Evolutionary conservation across 2,113 vertebrate genomes (phyloP), one percentile per base, ranked within the genome.

Genomic region (Oceanites oceanicus): DNA sequence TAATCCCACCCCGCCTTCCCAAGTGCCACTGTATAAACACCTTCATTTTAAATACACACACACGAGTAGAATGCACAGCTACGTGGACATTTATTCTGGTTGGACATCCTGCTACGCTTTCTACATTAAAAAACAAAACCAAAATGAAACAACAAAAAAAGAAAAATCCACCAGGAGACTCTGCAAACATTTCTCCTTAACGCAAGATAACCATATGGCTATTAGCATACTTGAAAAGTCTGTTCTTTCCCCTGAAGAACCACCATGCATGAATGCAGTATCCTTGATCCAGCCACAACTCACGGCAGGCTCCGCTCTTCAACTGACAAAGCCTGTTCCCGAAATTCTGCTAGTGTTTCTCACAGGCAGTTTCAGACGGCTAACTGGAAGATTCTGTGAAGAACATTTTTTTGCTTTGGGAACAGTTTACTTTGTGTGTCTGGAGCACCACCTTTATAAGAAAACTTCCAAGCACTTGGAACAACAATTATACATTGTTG

Each of bases 41-140:
- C 38, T 82, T 34, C 2, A 1, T 44, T 87, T 79, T 29, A 61
- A 90, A 92, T 16, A 29, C 4, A 25, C 23, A 26, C 25, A 15
- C 11, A 18, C 0, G 4, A 40, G 38, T 59, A 13, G 34, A 9
- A 44, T 2, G 15, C 0, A 50, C 34, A 61, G 26, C 26, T 78
- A 45, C 15, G 38, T 1, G 38, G 34, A 65, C 30, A n/a, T n/a
- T 27, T 67, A 34, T 2, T 58, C n/a, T 29, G 18, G 9, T 1
- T 63, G 62, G 52, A 56, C 40, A 25, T 40, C 14, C 34, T 34
- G 29, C 65, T 77, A 14, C 4, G 4, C 38, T 68, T 90, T 42
- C 34, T 50, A 36, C 32, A 26, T 11, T 12, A 34, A 67, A 74
- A 91, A 55, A 22, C 8, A 76, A 76, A 77, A 30, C 10, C 9